Base-by-base conservation (phyloP, 2,888 invertebrate genomes). In the Lomographa bimaculata region DNA sequence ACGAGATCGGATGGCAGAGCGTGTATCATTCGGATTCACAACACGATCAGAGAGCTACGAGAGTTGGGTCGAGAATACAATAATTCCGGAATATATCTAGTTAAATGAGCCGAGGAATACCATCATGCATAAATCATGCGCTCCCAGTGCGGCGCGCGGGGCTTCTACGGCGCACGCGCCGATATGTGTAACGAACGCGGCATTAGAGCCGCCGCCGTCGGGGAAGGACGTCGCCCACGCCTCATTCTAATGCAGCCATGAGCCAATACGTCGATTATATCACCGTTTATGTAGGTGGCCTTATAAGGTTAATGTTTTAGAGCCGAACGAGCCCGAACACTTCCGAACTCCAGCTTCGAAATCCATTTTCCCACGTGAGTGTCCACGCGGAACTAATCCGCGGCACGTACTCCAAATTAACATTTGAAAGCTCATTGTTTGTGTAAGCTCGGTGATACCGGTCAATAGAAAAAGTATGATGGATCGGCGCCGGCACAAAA, bases 341-440 rank as follows among this genome's bases (percentile, higher is more conserved):
- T 36, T 14, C 32, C 25, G 37, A 30, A 25, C 17, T 39, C 41
- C 37, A 42, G 27, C 37, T 12, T 43, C 53, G 32, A 45, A 51
- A 51, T 48, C n/a, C n/a, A n/a, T n/a, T n/a, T 86, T 86, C 86
- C 84, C 86, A 86, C 84, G 80, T 71, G 70, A 52, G 51, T 54
- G 45, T 54, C 57, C 50, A 50, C 60, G 64, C 79, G 79, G 81
- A 82, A 86, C 85, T 78, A 81, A 87, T 81, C 79, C 76, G 54
- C 50, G 46, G 71, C 87, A 89, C 87, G 87, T 85, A 79, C 79
- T 58, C 51, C 50, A 71, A 68, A 87, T 89, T 87, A 85, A 76
- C 85, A 83, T 86, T 83, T 82, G 78, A 86, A 87, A 82, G 76
- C 79, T 73, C 65, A 76, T 81, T 85, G 85, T 89, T 87, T 86